Conservation (phyloP, 1,140 invertebrate genomes). For the Chymomyza costata region DNA sequence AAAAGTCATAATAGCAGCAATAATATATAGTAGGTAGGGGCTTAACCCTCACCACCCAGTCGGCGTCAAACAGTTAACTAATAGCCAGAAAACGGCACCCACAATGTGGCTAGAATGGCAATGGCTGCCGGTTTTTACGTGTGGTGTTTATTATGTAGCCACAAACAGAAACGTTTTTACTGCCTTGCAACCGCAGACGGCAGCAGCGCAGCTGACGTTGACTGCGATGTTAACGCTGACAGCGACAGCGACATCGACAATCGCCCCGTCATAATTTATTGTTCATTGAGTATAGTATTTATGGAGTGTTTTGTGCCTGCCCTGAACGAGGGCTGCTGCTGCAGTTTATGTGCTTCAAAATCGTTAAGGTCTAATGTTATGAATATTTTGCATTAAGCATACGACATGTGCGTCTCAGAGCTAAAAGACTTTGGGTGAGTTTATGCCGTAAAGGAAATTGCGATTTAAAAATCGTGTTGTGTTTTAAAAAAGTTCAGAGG, state of each 20-base stretch:
- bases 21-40: conserved; percentile 19
- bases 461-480: too few relatives aligned
- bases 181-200: conserved; percentile 32
- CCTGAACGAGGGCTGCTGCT: too few relatives aligned
- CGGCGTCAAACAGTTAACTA: conserved; percentile 27
- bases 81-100: conserved; percentile 10
- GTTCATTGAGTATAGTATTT: conserved; percentile 26
- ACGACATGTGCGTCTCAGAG: conserved; percentile 12
- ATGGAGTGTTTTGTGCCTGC: too few relatives aligned
- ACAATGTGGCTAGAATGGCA: conserved; percentile 1
- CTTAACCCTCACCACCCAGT: neutral
- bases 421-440: too few relatives aligned
- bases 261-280: conserved; percentile 29
- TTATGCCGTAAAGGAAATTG: too few relatives aligned
- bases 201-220: conserved; percentile 19
- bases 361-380: conserved; percentile 34
- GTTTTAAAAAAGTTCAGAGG: too few relatives aligned
- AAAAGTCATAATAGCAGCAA: conserved; percentile 37
- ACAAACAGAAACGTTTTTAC: conserved; percentile 58
- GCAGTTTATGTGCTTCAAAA: conserved; percentile 11
- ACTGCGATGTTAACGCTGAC: too few relatives aligned
- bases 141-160: conserved; percentile 33
- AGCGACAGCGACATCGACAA: too few relatives aligned
- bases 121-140: conserved; percentile 31
- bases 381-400: conserved; percentile 32